Evolutionary conservation across 2,113 vertebrate species (phyloP).

Genomic region (Elephantulus edwardii): DNA sequence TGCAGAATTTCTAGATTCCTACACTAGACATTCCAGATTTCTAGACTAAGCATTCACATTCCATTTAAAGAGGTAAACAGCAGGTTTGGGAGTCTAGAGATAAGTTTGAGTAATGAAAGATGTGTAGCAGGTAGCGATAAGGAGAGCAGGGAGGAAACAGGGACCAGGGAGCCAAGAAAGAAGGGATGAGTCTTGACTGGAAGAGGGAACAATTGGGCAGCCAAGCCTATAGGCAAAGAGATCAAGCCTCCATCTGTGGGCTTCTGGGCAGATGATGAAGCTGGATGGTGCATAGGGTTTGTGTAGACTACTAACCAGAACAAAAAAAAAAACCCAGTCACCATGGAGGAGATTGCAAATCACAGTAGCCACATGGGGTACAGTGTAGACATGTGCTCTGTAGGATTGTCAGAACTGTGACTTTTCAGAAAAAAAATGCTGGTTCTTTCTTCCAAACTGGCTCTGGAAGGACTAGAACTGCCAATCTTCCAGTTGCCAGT

Average conservation of each 20-base stretch:
- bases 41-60: not conserved
- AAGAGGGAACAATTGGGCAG: not conserved
- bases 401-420: not conserved
- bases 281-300: too few species aligned
- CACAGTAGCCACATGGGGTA: not conserved
- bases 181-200: not conserved
- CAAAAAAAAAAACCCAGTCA: not conserved
- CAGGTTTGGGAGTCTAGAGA: not conserved
- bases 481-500: too few species aligned
- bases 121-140: rapidly evolving
- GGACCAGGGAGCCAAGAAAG: not conserved
- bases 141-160: not conserved
- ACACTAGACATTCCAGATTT: not conserved
- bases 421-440: not conserved
- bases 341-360: not conserved
- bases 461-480: not conserved
- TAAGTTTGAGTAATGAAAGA: not conserved
- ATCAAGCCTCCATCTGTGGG: too few species aligned
- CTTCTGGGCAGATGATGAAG: too few species aligned
- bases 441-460: not conserved
- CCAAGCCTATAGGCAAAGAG: not conserved
- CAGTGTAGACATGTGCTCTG: not conserved
- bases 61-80: not conserved
- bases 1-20: not conserved
- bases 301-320: too few species aligned